phyloP scores from a whole-genome alignment of 1,140 invertebrate genomes.

The silkworm (Bombyx mori) region DNA sequence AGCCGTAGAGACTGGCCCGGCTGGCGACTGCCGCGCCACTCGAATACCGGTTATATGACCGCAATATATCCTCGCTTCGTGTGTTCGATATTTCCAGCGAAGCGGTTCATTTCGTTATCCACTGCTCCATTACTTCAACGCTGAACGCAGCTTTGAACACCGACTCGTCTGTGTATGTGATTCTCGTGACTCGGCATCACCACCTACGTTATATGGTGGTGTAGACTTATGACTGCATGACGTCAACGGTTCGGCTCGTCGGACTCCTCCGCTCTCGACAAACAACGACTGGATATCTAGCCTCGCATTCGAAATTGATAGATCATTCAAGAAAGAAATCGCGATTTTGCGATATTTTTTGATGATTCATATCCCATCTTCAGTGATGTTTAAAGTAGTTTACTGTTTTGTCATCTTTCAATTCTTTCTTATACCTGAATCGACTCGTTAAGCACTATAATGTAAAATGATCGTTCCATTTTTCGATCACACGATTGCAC shows the following conservation, averaged over 20 bases:
- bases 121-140: neutral
- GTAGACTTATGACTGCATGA: constrained; percentile 55
- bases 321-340: constrained; percentile 1
- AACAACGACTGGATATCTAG: constrained; percentile 51
- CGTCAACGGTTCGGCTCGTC: constrained; percentile 65
- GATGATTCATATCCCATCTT: too few relatives aligned
- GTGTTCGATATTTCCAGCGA: constrained; percentile 10
- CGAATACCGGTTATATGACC: constrained; percentile 69
- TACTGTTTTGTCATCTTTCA: too few relatives aligned
- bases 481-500: constrained; percentile 25
- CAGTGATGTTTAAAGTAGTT: too few relatives aligned
- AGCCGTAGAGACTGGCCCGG: constrained; percentile 42
- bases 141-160: neutral
- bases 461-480: constrained; percentile 1
- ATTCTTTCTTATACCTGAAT: neutral
- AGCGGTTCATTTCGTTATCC: constrained; percentile 1
- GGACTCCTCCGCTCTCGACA: constrained; percentile 60
- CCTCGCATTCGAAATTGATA: constrained; percentile 54
- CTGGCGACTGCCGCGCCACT: constrained; percentile 48
- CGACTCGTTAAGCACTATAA: neutral
- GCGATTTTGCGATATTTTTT: too few relatives aligned
- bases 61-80: constrained; percentile 50
- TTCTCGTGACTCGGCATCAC: constrained; percentile 7
- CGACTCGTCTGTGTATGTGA: constrained; percentile 26
- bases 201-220: constrained; percentile 26